Evolutionary conservation across 2,113 vertebrate genomes (phyloP), one percentile per base, ranked within the genome.

Genomic region (Cryptotis parvus): DNA sequence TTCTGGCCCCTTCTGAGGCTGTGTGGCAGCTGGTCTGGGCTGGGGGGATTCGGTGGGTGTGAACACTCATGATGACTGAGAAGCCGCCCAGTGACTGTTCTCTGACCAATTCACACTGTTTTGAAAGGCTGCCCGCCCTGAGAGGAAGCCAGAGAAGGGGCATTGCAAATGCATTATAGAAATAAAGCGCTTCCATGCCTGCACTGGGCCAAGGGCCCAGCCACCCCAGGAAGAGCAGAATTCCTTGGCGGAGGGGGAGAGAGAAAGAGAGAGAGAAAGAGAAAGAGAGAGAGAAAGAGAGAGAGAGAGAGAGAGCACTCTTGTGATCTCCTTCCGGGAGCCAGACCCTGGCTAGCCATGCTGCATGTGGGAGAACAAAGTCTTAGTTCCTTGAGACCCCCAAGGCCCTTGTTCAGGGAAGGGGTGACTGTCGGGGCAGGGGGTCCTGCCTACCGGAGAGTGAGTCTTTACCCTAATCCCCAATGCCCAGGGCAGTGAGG

Each of bases 101-200:
- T 4, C 1, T 14, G 18, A 61, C 33, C 52, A 41, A 29, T 65
- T 89, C 89, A 66, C 77, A 78, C 73, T 78, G 87, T 58, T 84
- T 27, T 61, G 65, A 77, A 89, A 89, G 87, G 45, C 87, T 63
- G 81, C 9, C 80, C 37, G 33, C 87, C 81, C 27, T 6, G 0
- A 8, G 41, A 91, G 80, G 74, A 90, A 91, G 89, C 58, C 74
- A 37, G 41, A 83, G 1, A 0, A 18, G 86, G 39, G 75, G 93
- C 85, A 68, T 90, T 63, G n/a, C 85, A 41, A 92, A 95, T 94
- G 69, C 88, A 84, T 96, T 79, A 89, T 41, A 29, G 84, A 75
- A 35, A 39, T 87, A 84, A 84, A 93, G 69, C 63, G 82, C 74
- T 91, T 94, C 94, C 93, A 92, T 78, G 75, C 43, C 72, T 72